Conservation (phyloP, 2,113 vertebrate species). For the Heterocephalus glaber region DNA sequence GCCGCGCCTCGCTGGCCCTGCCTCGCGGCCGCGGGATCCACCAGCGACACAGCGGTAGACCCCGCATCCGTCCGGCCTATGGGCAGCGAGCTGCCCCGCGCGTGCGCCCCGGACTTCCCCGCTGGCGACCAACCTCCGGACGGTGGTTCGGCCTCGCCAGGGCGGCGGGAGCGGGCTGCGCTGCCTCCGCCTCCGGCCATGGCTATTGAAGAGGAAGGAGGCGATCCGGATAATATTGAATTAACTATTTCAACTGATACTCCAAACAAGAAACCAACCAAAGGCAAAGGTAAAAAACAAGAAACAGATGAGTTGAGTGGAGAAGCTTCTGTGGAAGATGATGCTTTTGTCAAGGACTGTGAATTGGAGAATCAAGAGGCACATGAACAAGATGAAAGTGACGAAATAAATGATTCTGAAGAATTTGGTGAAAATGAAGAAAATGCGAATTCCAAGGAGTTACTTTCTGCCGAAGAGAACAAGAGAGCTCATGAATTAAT, state of each 20-base stretch:
- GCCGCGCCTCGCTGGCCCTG: constrained; percentile 53
- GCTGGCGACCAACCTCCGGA: neutral
- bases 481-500: constrained; percentile 80
- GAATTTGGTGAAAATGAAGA: constrained; percentile 86
- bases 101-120: constrained; percentile 20
- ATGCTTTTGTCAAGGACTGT: no score
- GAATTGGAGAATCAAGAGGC: no score
- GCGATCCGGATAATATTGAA: no score
- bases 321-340: no score
- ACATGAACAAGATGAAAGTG: no score
- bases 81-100: neutral
- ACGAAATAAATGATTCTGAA: no score
- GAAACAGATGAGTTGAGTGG: no score
- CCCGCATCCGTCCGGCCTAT: neutral
- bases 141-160: constrained; percentile 23
- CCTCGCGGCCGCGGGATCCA: neutral
- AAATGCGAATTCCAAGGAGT: constrained; percentile 83
- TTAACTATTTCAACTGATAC: no score
- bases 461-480: constrained; percentile 81
- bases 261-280: no score
- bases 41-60: neutral
- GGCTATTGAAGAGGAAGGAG: no score
- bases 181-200: neutral
- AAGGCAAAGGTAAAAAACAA: no score
- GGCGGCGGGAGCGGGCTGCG: neutral